Percentiles rank a stretch among this genome's conserved stretches.
These are phyloP conservation scores for Flabesymbios commensalis DNA, from an alignment of 2,888 invertebrate genomes.

Conservation along the genomic window DNA sequence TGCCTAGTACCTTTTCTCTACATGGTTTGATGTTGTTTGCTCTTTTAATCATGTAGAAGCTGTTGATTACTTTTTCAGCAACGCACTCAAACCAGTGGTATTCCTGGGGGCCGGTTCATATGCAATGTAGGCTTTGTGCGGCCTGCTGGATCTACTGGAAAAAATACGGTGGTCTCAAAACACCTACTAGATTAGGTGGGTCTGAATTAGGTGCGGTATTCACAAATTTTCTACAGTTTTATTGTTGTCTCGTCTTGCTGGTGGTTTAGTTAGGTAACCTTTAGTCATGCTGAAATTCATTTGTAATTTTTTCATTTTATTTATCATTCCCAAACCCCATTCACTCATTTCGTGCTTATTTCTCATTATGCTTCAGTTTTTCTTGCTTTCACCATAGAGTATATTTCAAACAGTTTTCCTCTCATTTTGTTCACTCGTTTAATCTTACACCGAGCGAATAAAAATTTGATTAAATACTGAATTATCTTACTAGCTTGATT, in stretches of 20 bases:
- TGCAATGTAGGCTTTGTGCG: constrained; percentile 90
- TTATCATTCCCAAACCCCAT: background rate
- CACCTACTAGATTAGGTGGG: constrained; percentile 51
- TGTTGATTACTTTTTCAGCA: constrained; percentile 46
- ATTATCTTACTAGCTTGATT: too few species aligned
- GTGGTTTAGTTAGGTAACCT: background rate
- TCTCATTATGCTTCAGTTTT: too few species aligned
- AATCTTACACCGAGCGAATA: too few species aligned
- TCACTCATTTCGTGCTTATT: too few species aligned
- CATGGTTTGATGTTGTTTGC: too few species aligned
- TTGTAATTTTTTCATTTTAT: background rate
- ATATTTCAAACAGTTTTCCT: too few species aligned
- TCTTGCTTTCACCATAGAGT: too few species aligned
- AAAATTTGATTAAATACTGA: too few species aligned
- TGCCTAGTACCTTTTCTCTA: too few species aligned
- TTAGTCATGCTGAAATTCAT: background rate
- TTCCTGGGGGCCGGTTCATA: constrained; percentile 90
- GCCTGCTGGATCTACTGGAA: constrained; percentile 98
- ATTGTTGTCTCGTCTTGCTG: background rate
- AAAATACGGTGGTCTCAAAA: constrained; percentile 93
- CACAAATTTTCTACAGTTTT: background rate
- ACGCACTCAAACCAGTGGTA: constrained; percentile 85
- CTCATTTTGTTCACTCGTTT: too few species aligned
- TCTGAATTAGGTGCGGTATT: background rate
- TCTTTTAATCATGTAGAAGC: too few species aligned